Percentiles rank a stretch among this genome's conserved stretches.
Conservation (phyloP, 2,113 vertebrate species). For the Megaleporinus macrocephalus region DNA sequence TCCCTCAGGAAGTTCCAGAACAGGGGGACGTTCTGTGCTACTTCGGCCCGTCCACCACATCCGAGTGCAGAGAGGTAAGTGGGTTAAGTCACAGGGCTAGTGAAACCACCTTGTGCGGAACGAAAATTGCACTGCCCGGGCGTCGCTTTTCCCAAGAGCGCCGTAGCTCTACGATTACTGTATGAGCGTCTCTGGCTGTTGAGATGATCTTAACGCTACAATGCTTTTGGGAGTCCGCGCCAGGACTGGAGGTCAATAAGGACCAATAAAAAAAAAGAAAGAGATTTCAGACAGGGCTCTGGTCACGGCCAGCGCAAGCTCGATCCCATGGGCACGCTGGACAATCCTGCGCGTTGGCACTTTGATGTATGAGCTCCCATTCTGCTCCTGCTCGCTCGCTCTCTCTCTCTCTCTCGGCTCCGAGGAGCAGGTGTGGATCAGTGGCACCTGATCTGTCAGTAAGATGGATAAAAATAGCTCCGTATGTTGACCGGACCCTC, state of each 20-base stretch:
- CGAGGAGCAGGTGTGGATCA: conserved; percentile 73
- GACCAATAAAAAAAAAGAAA: conserved; percentile 25
- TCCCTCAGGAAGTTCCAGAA: conserved; percentile 8
- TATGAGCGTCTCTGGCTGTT: not conserved
- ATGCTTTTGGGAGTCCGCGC: not conserved
- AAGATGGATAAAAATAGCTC: conserved; percentile 73
- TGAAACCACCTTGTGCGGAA: not conserved
- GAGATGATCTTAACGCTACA: not conserved
- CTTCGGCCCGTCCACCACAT: not conserved
- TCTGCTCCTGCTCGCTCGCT: conserved; percentile 62
- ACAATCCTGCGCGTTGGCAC: conserved; percentile 71
- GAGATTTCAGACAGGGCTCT: conserved; percentile 52
- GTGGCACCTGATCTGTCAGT: conserved; percentile 74
- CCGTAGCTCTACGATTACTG: not conserved
- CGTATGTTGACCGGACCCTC: conserved; percentile 67
- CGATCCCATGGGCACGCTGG: conserved; percentile 61
- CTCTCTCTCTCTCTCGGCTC: conserved; percentile 59
- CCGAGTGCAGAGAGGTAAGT: not conserved
- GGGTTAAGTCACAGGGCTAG: not conserved
- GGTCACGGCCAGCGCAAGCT: conserved; percentile 51
- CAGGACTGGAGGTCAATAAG: conserved; percentile 35
- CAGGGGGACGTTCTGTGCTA: conserved; percentile 3
- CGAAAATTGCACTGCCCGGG: not conserved
- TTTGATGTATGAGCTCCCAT: conserved; percentile 77
- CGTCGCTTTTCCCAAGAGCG: conserved; percentile 1